Evolutionary conservation across 1,140 invertebrate genomes (phyloP).

Genomic region (Venturia canescens): DNA sequence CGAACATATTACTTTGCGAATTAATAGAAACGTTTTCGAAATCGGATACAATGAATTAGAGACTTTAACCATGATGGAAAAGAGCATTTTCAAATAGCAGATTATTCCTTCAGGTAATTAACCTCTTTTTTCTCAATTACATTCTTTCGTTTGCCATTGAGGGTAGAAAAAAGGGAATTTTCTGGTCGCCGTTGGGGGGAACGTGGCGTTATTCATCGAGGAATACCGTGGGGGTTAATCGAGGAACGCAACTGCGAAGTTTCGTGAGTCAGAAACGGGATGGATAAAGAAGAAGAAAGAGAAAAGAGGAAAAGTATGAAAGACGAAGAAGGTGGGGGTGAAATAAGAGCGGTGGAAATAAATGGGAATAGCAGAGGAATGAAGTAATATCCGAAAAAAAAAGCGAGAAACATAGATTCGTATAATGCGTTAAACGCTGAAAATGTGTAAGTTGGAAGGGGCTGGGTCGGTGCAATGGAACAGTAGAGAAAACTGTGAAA

Average conservation of each 20-base stretch:
- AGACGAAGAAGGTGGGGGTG: background rate
- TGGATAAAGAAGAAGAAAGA: background rate
- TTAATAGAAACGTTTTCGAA: background rate
- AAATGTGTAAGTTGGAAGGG: slow-evolving; percentile 7
- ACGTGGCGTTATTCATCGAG: slow-evolving; percentile 33
- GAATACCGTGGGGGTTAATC: slow-evolving; percentile 3
- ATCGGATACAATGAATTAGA: background rate
- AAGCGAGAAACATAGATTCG: slow-evolving; percentile 22
- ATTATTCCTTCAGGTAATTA: slow-evolving; percentile 31
- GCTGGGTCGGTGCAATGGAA: background rate
- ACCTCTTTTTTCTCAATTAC: slow-evolving; percentile 5
- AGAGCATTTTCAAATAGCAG: slow-evolving; percentile 9
- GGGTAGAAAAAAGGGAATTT: background rate
- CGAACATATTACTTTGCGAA: background rate
- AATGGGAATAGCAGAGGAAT: slow-evolving; percentile 9
- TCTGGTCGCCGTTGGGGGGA: background rate
- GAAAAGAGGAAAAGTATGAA: background rate
- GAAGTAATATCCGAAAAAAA: slow-evolving; percentile 18
- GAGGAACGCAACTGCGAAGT: slow-evolving; percentile 17
- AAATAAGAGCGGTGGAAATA: background rate
- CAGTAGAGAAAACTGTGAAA: slow-evolving; percentile 9
- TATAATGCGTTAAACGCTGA: slow-evolving; percentile 24
- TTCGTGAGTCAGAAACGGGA: background rate
- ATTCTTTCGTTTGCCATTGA: background rate
- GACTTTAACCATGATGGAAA: background rate